Base-by-base conservation (phyloP, 92 coral and sea anemone species). In the Paragorgia papillata region DNA sequence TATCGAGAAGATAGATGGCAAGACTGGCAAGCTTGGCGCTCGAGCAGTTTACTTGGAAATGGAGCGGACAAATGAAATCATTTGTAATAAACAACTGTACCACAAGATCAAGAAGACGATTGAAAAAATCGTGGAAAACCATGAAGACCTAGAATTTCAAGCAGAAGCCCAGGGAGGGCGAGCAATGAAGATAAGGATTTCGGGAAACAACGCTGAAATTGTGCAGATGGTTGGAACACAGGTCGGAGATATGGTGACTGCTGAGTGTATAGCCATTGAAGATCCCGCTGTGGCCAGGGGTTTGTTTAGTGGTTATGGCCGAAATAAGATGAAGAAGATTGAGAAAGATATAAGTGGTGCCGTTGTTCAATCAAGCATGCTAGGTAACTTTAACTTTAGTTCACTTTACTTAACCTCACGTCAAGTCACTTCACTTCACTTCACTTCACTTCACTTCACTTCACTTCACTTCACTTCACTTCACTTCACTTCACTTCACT, bases 281-380 rank as follows among this genome's bases (percentile, higher is more conserved):
- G 76, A 69, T 26, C 59, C 76, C 13, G 62, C 24, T 27, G 14
- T 33, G 13, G 76, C 76, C 1, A 27, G 54, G 29, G 21, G 32
- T 2, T 51, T 69, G 60, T 48, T 44, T 2, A 69, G 76, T 31
- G 76, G 60, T 17, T 51, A 69, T 30, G 76, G 37, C 27, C 76
- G 76, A 14, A 34, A n/a, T 14, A 69, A 51, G 30, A 10, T 69
- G 29, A 69, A 51, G 32, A 49, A 26, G 76, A 69, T 69, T 24
- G 58, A 69, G 30, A 69, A 69, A 12, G 32, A 69, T 7, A n/a
- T n/a, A n/a, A 69, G 20, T 39, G 9, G 54, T 22, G 60, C 35
- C 25, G 17, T 48, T 1, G 54, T 69, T n/a, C 58, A 51, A 20
- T 26, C 62, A 8, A 28, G 46, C 26, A 69, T 26, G 59, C 32